Conservation (phyloP, 2,113 vertebrate species). For the Chiloscyllium plagiosum region DNA sequence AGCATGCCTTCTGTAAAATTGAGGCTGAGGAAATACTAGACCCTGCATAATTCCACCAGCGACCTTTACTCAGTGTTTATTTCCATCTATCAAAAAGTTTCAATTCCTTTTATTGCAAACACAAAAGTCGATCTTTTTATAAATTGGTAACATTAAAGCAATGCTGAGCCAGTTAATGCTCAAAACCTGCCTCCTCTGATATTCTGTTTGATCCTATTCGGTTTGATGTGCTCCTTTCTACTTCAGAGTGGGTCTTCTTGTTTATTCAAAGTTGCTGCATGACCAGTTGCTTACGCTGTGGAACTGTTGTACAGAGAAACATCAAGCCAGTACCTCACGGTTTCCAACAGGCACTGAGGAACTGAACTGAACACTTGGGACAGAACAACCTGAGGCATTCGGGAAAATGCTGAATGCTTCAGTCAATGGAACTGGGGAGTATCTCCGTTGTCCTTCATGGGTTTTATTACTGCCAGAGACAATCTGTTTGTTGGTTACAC, state of each 20-base stretch:
- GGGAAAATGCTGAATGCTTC: not conserved
- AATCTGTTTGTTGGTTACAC: not conserved
- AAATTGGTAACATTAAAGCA: slow-evolving; percentile 3
- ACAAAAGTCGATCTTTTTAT: not conserved
- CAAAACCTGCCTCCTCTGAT: not conserved
- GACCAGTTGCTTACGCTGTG: not conserved
- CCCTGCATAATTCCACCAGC: not conserved
- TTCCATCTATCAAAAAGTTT: not conserved
- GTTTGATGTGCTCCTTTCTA: not conserved
- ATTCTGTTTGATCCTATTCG: not conserved
- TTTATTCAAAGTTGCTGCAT: not conserved
- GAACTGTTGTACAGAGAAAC: not conserved
- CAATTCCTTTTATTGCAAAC: not conserved
- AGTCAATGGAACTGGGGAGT: not conserved
- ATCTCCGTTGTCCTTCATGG: not conserved
- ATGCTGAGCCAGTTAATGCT: not conserved
- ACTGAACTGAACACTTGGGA: not conserved
- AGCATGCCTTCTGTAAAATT: not conserved
- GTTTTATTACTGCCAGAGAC: slow-evolving; percentile 3
- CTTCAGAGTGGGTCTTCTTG: not conserved
- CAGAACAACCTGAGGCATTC: not conserved
- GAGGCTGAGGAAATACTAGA: not conserved
- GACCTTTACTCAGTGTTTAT: not conserved
- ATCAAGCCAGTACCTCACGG: not conserved
- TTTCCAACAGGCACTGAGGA: not conserved